phyloP scores from a whole-genome alignment of 2,888 invertebrate genomes.

The Heliconius ismenius region DNA sequence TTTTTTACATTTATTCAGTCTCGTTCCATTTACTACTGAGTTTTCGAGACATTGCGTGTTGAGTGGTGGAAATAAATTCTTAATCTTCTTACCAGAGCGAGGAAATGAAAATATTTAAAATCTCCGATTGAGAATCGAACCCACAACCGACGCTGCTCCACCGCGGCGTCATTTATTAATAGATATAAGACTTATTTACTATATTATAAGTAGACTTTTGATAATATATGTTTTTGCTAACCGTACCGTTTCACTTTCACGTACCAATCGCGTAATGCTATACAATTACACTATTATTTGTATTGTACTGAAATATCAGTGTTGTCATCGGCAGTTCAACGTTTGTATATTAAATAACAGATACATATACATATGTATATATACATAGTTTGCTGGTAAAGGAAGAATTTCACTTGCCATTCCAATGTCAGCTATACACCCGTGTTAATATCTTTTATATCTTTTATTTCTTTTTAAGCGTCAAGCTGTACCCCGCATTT shows the following conservation, averaged over 20 bases:
- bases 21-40: background rate
- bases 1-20: background rate
- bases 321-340: conserved; percentile 34
- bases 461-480: no score
- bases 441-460: background rate
- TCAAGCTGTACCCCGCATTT: no score
- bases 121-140: background rate
- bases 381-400: background rate
- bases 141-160: background rate
- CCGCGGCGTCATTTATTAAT: background rate
- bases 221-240: conserved; percentile 47
- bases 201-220: background rate
- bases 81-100: background rate
- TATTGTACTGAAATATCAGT: conserved; percentile 40
- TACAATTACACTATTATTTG: conserved; percentile 54
- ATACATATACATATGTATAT: background rate
- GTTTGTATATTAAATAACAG: conserved; percentile 16
- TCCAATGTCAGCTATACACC: background rate
- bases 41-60: background rate
- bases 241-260: conserved; percentile 64
- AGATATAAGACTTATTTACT: background rate
- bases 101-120: background rate
- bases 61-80: background rate
- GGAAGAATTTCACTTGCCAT: background rate
- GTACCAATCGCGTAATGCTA: conserved; percentile 55